Base-by-base conservation (phyloP, 1,140 invertebrate species). In the Bombus picipes region DNA sequence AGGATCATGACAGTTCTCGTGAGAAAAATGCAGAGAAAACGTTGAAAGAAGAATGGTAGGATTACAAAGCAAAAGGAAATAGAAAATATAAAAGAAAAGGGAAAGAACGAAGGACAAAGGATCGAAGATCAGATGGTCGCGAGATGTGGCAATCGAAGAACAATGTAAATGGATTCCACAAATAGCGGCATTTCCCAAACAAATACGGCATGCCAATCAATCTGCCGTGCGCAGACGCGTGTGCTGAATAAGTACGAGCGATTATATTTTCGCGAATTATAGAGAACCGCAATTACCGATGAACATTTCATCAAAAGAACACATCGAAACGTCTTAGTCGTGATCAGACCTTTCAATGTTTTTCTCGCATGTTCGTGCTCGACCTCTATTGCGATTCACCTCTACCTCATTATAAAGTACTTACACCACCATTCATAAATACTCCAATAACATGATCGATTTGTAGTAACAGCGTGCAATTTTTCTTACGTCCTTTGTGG, bases 111-210 rank as follows among this genome's bases (percentile, higher is more conserved):
- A 88, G 65, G 43, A 72, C 72, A 74, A 74, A 47, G 73, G 73
- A 47, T 74, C 18, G 41, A 47, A 74, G 47, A 65, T 79, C 62
- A 68, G 47, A 66, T 43, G 22, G 70, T 25, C 41, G 28, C 28
- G 34, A 65, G 68, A 66, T 75, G 77, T 78, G 72, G 76, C 85
- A 83, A 89, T 88, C 84, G 88, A 81, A 75, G 59, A 81, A 72
- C 79, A 71, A 89, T 82, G 89, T 88, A 89, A 92, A 92, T 89
- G 78, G 88, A 89, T 92, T 92, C 81, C 81, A 85, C 89, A 92
- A 92, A 93, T 83, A 92, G 72, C 86, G 78, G 88, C 87, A 85
- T 89, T 83, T 68, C 12, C 74, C 89, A 91, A 85, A 87, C 85
- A 90, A 91, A 88, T 86, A 87, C 76, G 81, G 81, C 77, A 75